phyloP scores from a whole-genome alignment of 2,113 vertebrate species.

The Fukomys damarensis region DNA sequence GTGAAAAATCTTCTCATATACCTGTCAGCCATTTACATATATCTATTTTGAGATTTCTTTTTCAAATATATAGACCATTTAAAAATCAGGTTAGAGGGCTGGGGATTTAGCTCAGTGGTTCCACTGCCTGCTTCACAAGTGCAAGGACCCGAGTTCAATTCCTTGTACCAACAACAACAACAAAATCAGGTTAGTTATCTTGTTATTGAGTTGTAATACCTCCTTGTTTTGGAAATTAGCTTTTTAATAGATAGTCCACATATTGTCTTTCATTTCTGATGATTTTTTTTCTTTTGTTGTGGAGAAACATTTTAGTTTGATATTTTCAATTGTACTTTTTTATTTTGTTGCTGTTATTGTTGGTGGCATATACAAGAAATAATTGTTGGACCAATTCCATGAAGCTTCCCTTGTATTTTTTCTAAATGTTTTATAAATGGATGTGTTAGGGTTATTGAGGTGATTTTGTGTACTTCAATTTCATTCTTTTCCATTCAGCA shows the following conservation, averaged over 20 bases:
- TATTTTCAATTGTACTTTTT: not conserved
- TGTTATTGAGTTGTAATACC: not conserved
- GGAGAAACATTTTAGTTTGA: not conserved
- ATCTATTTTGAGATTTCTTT: not conserved
- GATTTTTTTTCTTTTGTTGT: not conserved
- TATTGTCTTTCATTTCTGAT: not conserved
- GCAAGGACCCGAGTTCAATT: no score
- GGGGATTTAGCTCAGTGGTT: no score
- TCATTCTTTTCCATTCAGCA: not conserved
- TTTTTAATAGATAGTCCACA: not conserved
- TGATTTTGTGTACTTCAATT: not conserved
- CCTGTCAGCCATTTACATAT: not conserved
- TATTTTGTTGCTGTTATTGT: not conserved
- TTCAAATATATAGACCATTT: not conserved
- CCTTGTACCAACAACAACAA: no score
- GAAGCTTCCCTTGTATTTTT: not conserved
- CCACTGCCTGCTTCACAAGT: no score
- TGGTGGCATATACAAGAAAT: not conserved
- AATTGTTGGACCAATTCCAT: not conserved
- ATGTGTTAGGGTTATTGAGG: not conserved
- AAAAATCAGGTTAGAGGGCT: no score
- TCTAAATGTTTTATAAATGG: not conserved
- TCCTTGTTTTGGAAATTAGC: not conserved
- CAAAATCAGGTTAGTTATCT: not conserved
- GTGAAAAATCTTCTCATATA: not conserved